A percentile compares a stretch with the other conserved stretches of the same genome.
phyloP scores from a whole-genome alignment of 2,888 invertebrate genomes.

The Hyposoter didymator region DNA sequence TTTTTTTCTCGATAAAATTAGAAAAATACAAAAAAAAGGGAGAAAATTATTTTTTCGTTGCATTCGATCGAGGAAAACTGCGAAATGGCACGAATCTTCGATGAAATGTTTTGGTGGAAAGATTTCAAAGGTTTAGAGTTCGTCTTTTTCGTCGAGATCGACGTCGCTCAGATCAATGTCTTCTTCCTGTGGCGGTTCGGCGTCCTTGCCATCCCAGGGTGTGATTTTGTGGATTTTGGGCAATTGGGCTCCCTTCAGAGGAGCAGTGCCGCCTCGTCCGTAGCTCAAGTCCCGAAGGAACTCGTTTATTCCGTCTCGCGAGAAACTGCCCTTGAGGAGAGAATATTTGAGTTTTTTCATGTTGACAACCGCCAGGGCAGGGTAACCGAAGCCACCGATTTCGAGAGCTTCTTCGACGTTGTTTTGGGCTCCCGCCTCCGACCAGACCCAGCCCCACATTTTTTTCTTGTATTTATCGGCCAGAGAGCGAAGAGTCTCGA shows the following conservation, averaged over 20 bases:
- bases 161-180: slow-evolving; percentile 97
- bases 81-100: background rate
- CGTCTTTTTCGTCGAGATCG: slow-evolving; percentile 92
- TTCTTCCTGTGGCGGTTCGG: slow-evolving; percentile 93
- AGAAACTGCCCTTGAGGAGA: slow-evolving; percentile 96
- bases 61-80: background rate
- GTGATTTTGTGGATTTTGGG: slow-evolving; percentile 89
- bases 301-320: slow-evolving; percentile 97
- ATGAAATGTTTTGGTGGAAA: background rate
- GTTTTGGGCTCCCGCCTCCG: slow-evolving; percentile 94
- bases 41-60: background rate
- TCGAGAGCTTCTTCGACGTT: slow-evolving; percentile 95
- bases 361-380: slow-evolving; percentile 98
- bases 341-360: slow-evolving; percentile 98
- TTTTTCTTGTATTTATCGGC: slow-evolving; percentile 97
- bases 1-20: background rate
- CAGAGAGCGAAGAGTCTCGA: slow-evolving; percentile 89
- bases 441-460: slow-evolving; percentile 99
- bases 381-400: slow-evolving; percentile 99
- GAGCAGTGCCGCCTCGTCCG: slow-evolving; percentile 96
- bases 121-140: slow-evolving; percentile 86
- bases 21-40: background rate
- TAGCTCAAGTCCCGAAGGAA: slow-evolving; percentile 97
- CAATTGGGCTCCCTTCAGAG: slow-evolving; percentile 92
- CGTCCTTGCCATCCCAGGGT: slow-evolving; percentile 98